phyloP scores from a whole-genome alignment of 2,888 invertebrate species.

The Theretra japonica region DNA sequence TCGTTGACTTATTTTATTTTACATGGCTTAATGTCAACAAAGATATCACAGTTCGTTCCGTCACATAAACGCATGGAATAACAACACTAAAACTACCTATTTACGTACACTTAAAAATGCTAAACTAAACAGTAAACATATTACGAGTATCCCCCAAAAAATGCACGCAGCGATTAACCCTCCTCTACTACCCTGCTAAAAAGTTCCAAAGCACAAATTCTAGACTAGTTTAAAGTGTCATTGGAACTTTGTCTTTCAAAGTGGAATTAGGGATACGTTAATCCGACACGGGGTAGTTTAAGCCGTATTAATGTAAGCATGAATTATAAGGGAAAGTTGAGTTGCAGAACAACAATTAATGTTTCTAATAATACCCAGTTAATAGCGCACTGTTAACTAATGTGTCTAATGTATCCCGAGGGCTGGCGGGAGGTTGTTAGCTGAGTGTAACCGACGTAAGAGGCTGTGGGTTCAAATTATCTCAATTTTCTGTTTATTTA shows the following conservation, averaged over 20 bases:
- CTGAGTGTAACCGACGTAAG: neutral
- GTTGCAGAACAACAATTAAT: slow-evolving; percentile 65
- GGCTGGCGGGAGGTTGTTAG: neutral
- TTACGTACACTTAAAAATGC: neutral
- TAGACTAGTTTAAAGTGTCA: slow-evolving; percentile 29
- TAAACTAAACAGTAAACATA: too few species aligned
- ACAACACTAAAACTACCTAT: neutral
- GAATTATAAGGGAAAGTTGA: slow-evolving; percentile 59
- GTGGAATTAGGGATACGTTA: slow-evolving; percentile 6
- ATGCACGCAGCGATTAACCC: neutral
- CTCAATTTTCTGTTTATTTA: neutral
- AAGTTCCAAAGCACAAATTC: slow-evolving; percentile 22
- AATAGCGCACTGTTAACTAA: slow-evolving; percentile 63
- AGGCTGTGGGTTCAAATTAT: neutral
- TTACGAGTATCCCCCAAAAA: too few species aligned
- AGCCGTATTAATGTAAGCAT: slow-evolving; percentile 41
- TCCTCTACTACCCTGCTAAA: slow-evolving; percentile 19
- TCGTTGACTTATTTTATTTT: too few species aligned
- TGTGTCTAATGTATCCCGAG: slow-evolving; percentile 55
- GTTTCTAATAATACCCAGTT: slow-evolving; percentile 60
- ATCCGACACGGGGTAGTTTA: slow-evolving; percentile 23
- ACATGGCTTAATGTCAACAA: too few species aligned
- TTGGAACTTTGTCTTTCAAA: slow-evolving; percentile 29
- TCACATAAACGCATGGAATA: neutral
- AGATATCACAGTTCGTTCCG: too few species aligned